Conservation (phyloP, 2,113 vertebrate genomes). For the Phalacrocorax brasilianus region DNA sequence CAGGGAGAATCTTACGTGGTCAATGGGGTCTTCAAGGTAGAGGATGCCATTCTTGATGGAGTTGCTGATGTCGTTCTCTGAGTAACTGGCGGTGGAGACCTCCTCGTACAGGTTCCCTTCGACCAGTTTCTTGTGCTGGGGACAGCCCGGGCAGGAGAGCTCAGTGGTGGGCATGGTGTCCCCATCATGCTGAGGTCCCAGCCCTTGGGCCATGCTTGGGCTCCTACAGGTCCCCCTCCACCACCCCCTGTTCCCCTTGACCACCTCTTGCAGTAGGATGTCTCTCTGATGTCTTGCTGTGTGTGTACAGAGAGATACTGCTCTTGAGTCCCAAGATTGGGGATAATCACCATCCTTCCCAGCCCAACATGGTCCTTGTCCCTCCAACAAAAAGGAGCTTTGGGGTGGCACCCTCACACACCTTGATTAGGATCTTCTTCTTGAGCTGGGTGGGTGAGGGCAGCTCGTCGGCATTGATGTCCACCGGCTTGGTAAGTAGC, state of each 20-base stretch:
- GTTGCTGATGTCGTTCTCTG: conserved; percentile 88
- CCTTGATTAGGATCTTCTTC: conserved; percentile 90
- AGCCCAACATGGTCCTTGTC: not conserved
- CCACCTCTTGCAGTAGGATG: not conserved
- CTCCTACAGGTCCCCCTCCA: not conserved
- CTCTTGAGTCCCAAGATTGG: not conserved
- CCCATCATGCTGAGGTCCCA: not conserved
- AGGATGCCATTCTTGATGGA: conserved; percentile 88
- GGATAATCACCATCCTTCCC: not conserved
- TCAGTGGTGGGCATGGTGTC: not conserved
- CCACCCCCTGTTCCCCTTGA: not conserved
- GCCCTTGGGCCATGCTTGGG: not conserved
- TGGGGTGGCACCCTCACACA: not conserved
- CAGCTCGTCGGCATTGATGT: conserved; percentile 81
- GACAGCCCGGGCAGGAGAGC: not conserved
- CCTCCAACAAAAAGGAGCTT: not conserved
- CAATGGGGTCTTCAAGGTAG: conserved; percentile 86
- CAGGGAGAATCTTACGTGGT: conserved; percentile 75
- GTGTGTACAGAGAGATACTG: not conserved
- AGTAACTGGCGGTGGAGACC: conserved; percentile 83
- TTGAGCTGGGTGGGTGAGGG: conserved; percentile 85
- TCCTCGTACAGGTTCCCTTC: conserved; percentile 86
- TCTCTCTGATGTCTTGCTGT: not conserved
- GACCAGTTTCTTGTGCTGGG: conserved; percentile 87
- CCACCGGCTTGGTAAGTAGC: conserved; percentile 85